phyloP scores from a whole-genome alignment of 2,113 vertebrate species.

The Neofelis nebulosa region DNA sequence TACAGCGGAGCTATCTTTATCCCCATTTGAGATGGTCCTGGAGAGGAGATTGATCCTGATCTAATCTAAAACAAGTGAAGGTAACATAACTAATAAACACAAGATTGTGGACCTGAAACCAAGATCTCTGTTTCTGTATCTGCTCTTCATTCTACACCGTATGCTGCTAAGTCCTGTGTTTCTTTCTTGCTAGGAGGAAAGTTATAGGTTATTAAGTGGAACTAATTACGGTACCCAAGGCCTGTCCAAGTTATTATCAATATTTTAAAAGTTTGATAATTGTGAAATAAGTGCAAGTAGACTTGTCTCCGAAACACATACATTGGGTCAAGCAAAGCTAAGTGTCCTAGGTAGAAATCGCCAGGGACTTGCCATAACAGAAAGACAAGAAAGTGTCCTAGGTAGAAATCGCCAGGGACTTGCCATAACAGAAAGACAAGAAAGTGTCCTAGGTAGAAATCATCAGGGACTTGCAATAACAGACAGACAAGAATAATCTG shows the following conservation, averaged over 20 bases:
- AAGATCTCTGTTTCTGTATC: not conserved
- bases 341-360: constrained; percentile 35
- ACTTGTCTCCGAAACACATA: not conserved
- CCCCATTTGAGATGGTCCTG: not conserved
- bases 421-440: not conserved
- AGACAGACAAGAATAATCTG: constrained; percentile 51
- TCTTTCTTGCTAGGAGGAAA: constrained; percentile 32
- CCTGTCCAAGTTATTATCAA: not conserved
- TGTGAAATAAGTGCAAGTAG: constrained; percentile 34
- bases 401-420: constrained; percentile 1
- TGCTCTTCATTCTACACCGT: not conserved
- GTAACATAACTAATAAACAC: not conserved
- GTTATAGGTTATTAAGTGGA: not conserved
- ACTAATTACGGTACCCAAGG: not conserved
- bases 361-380: not conserved
- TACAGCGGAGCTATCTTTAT: not conserved
- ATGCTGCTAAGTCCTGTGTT: not conserved
- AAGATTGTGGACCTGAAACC: not conserved
- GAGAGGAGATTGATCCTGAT: not conserved
- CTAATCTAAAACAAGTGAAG: not conserved
- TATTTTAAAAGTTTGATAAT: constrained; percentile 45
- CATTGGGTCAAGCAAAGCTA: not conserved
- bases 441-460: constrained; percentile 33
- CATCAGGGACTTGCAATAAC: not conserved
- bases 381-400: not conserved